Percentiles rank a stretch among this genome's conserved stretches.
Conservation (phyloP, 2,113 vertebrate species). For the Burhinus bistriatus region DNA sequence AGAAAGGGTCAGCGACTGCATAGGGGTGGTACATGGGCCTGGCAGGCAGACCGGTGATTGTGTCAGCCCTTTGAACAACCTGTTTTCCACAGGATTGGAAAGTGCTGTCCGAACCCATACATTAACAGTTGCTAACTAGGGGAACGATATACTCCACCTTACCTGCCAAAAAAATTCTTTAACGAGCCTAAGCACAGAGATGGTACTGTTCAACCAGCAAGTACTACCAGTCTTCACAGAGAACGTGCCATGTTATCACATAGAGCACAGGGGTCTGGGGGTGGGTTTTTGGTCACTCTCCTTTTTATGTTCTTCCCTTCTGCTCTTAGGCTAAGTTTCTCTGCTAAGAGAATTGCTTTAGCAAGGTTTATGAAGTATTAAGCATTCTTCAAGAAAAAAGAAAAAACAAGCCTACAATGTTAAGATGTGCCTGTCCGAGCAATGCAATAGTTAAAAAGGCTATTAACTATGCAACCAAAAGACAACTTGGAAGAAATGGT, state of each 20-base stretch:
- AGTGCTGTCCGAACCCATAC: not conserved
- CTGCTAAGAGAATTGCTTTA: not conserved
- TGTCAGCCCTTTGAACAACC: not conserved
- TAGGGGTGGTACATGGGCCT: accelerated
- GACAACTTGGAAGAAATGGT: not conserved
- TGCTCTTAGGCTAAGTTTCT: not conserved
- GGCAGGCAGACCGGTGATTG: not conserved
- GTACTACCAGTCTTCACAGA: not conserved
- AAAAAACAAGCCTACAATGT: not conserved
- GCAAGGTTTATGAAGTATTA: not conserved
- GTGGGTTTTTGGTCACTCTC: not conserved
- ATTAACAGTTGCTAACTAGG: not conserved
- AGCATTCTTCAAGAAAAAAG: not conserved
- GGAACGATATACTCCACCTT: not conserved
- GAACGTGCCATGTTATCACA: not conserved
- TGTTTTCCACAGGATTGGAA: not conserved
- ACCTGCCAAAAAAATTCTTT: not conserved
- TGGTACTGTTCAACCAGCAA: not conserved
- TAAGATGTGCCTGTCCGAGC: accelerated
- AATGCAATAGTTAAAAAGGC: not conserved
- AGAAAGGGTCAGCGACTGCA: not conserved
- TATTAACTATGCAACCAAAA: not conserved
- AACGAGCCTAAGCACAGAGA: not conserved
- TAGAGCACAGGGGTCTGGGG: not conserved
- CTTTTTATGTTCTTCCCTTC: not conserved